Base-by-base conservation (phyloP, 2,888 invertebrate species). In the Himalopsyche tibetana region DNA sequence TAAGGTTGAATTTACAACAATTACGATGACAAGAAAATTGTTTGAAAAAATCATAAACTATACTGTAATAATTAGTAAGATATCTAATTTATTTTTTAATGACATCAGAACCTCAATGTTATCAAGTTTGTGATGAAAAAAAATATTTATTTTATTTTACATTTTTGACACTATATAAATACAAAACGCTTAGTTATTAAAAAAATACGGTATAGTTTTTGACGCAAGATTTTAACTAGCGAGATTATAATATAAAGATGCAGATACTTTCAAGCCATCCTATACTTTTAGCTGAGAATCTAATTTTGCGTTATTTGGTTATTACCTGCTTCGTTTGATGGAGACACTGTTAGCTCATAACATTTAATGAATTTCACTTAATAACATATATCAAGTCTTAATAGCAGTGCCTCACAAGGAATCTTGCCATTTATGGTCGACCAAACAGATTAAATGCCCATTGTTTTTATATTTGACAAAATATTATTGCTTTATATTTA, bases 351-450 rank as follows among this genome's bases (percentile, higher is more conserved):
- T 84, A 69, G 86, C 86, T 83, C 79, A 86, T 86, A 84, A 84
- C 82, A 74, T 84, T 42, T 86, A 86, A 86, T 86, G 86, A 86
- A 86, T 74, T 40, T 74, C 84, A 86, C 86, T 86, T 82, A 86
- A 86, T 86, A 84, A 84, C 82, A 82, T 80, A 82, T 51, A 80
- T 74, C 82, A 82, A 45, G 82, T 19, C 82, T 38, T 84, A 82
- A 86, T 79, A 51, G 82, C 84, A 80, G 55, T 56, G 45, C 40
- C 45, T 80, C 28, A 28, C 79, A 36, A 28, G 8, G 80, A 81
- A 74, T 74, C 38, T 74, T n/a, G 80, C 80, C 80, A 51, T 80
- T 80, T 80, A 80, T 80, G 28, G 80, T 36, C 36, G 74, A 42
- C 19, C 45, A 80, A 80, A 51, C 80, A 80, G 45, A 80, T 80